These are phyloP conservation scores for Apostichopus californicus DNA, from an alignment of 35 echinoderm and acorn worm genomes.

Conservation along the genomic window DNA sequence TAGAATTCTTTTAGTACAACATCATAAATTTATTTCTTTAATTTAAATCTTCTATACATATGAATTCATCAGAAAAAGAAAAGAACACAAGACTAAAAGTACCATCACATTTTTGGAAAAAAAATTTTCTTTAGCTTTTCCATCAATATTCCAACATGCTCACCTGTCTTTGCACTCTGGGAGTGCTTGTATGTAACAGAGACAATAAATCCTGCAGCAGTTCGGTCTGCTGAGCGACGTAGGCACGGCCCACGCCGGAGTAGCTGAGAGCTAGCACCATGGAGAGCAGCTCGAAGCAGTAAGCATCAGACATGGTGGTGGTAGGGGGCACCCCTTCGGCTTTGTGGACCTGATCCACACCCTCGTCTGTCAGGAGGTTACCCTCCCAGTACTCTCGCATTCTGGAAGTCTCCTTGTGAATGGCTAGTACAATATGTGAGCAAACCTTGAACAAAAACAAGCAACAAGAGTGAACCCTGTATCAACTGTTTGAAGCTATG, in stretches of 20 bases:
- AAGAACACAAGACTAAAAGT: no score
- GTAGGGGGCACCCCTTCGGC: not conserved
- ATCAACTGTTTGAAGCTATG: not conserved
- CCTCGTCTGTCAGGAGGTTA: conserved; percentile 43
- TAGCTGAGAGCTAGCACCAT: conserved; percentile 97
- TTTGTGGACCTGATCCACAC: not conserved
- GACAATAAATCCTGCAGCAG: conserved; percentile 87
- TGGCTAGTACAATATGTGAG: conserved; percentile 96
- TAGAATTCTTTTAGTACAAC: no score
- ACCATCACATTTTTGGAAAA: no score
- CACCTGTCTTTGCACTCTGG: conserved; percentile 97
- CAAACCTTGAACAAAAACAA: conserved; percentile 64
- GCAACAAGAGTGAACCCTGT: not conserved
- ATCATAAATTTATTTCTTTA: no score
- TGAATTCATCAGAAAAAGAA: no score
- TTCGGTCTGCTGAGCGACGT: conserved; percentile 86
- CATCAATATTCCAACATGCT: not conserved
- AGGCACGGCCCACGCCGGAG: conserved; percentile 87
- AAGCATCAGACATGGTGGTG: conserved; percentile 73
- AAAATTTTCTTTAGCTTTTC: no score
- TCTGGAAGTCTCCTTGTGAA: conserved; percentile 91
- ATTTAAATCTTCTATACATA: no score
- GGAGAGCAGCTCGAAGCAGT: conserved; percentile 99
- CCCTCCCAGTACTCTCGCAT: conserved; percentile 91
- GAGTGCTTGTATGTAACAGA: conserved; percentile 90